phyloP scores from a whole-genome alignment of 2,113 vertebrate genomes.

The Hemicordylus capensis region DNA sequence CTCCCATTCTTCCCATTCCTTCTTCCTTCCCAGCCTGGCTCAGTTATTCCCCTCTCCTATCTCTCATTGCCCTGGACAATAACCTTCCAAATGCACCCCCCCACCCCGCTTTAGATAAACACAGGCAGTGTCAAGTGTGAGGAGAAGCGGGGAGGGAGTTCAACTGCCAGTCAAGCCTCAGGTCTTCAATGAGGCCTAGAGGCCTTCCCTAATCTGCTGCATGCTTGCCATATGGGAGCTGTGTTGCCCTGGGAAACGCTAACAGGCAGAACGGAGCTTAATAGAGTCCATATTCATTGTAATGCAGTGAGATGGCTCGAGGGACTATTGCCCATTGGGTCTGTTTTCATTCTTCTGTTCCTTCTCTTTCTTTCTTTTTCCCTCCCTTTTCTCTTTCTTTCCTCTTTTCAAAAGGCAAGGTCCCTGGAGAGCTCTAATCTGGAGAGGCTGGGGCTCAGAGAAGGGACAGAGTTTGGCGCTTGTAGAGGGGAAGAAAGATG shows the following conservation, averaged over 20 bases:
- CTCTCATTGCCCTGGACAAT: conserved; percentile 74
- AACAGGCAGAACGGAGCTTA: conserved; percentile 99
- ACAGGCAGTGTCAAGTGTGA: conserved; percentile 99
- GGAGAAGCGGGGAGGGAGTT: conserved; percentile 81
- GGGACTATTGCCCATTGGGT: conserved; percentile 88
- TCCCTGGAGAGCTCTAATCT: conserved; percentile 75
- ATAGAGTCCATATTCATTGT: conserved; percentile 99
- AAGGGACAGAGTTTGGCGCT: conserved; percentile 50
- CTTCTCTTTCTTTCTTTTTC: conserved; percentile 72
- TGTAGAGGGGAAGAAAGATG: conserved; percentile 27
- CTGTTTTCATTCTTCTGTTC: conserved; percentile 78
- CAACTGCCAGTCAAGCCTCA: conserved; percentile 89
- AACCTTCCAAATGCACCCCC: conserved; percentile 83
- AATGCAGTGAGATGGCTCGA: conserved; percentile 94
- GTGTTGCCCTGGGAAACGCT: conserved; percentile 96
- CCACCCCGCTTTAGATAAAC: conserved; percentile 93
- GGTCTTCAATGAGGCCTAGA: conserved; percentile 77
- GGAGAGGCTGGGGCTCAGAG: conserved; percentile 65
- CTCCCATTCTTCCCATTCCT: conserved; percentile 38
- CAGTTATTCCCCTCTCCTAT: conserved; percentile 61
- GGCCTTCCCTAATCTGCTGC: conserved; percentile 89
- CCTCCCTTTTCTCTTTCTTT: conserved; percentile 54
- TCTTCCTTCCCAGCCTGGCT: conserved; percentile 36
- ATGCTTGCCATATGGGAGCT: conserved; percentile 97
- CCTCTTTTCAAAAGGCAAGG: conserved; percentile 70